Conservation (phyloP, 2,888 invertebrate genomes). For the Rugalucina vietnamica region DNA sequence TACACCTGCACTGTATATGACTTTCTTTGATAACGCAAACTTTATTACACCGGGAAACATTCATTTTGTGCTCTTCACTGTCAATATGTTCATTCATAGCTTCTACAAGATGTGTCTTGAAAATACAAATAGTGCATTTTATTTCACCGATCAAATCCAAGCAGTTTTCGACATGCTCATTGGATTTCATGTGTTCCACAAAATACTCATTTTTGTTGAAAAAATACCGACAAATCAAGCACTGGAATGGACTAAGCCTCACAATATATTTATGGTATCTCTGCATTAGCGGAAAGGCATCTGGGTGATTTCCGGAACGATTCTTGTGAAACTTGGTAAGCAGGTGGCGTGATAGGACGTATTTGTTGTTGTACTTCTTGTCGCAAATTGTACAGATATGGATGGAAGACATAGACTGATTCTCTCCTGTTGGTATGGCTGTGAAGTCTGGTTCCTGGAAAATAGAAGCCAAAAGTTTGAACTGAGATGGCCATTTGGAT, state of each 20-base stretch:
- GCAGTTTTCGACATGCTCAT: conserved; percentile 70
- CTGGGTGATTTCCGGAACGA: conserved; percentile 86
- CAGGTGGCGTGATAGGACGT: conserved; percentile 84
- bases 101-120: conserved; percentile 66
- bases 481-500: too few relatives aligned
- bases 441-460: not conserved
- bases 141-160: conserved; percentile 76
- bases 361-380: conserved; percentile 77
- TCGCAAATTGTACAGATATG: conserved; percentile 77
- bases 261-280: conserved; percentile 92
- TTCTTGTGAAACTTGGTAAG: conserved; percentile 94
- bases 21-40: conserved; percentile 79
- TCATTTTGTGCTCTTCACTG: conserved; percentile 65
- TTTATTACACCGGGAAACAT: conserved; percentile 56
- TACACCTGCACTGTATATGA: conserved; percentile 75
- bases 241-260: conserved; percentile 93
- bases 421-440: not conserved
- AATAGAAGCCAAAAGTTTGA: not conserved
- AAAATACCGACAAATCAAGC: conserved; percentile 93
- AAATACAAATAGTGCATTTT: conserved; percentile 78
- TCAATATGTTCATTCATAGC: conserved; percentile 76
- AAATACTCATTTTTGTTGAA: conserved; percentile 89
- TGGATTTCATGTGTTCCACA: conserved; percentile 85
- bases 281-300: conserved; percentile 87
- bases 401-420: not conserved